These are phyloP conservation scores for Ganaspis sp. DNA, from an alignment of 1,140 invertebrate species.

Conservation along the genomic window DNA sequence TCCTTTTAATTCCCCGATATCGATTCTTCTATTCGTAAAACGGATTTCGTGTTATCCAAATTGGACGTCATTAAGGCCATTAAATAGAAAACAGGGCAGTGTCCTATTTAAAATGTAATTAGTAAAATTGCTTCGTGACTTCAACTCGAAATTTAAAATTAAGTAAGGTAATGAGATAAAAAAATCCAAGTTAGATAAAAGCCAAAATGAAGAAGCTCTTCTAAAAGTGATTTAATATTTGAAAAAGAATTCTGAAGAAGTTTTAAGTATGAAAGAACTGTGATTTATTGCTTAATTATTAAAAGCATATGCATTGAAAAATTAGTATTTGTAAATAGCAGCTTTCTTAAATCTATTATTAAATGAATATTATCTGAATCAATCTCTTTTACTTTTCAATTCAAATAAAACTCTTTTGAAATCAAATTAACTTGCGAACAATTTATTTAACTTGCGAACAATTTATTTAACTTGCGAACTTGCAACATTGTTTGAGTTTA, in stretches of 20 bases:
- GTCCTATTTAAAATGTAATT: slow-evolving; percentile 34
- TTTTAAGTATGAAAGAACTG: neutral
- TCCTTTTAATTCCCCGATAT: neutral
- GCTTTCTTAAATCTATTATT: no score
- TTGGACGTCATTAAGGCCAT: slow-evolving; percentile 37
- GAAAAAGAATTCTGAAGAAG: neutral
- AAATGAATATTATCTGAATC: no score
- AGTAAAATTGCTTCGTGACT: slow-evolving; percentile 34
- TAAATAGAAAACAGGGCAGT: slow-evolving; percentile 24
- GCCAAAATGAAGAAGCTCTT: neutral
- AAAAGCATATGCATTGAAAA: no score
- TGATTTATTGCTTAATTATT: neutral
- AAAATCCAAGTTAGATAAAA: neutral
- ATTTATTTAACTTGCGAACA: no score
- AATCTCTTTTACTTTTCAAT: no score
- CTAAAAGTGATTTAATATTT: slow-evolving; percentile 23
- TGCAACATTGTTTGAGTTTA: no score
- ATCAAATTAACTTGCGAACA: no score
- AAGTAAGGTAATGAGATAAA: slow-evolving; percentile 21
- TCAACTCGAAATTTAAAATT: slow-evolving; percentile 20
- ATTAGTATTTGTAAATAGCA: no score
- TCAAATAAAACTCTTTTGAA: no score
- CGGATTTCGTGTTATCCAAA: slow-evolving; percentile 32
- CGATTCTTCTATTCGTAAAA: slow-evolving; percentile 14
- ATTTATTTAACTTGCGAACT: no score